Percentiles rank a stretch among this genome's conserved stretches.
Conservation (phyloP, 2,113 vertebrate species). For the Dipodomys ordii region DNA sequence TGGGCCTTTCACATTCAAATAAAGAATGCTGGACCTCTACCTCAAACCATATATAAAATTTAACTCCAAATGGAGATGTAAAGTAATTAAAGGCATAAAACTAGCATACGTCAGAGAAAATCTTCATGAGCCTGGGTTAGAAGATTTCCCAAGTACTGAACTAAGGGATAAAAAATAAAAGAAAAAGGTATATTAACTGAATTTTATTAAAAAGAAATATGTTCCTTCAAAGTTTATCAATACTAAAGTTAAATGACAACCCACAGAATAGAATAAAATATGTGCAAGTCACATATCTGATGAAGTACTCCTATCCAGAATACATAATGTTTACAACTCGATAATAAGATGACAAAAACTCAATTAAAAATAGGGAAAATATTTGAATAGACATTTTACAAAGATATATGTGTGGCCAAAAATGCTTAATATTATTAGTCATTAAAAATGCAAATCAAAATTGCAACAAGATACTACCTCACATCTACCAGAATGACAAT, state of each 20-base stretch:
- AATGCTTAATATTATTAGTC: background rate
- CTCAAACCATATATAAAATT: background rate
- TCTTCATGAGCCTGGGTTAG: background rate
- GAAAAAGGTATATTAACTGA: background rate
- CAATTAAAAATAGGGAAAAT: slow-evolving; percentile 26
- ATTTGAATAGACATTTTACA: slow-evolving; percentile 16
- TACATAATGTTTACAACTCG: background rate
- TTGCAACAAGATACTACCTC: background rate
- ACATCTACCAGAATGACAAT: background rate
- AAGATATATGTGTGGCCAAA: background rate
- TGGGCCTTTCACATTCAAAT: background rate
- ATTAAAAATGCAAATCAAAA: slow-evolving; percentile 47
- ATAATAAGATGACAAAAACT: background rate
- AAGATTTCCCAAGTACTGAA: background rate
- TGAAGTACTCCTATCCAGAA: background rate
- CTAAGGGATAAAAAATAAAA: background rate
- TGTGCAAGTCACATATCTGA: background rate
- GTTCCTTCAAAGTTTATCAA: background rate
- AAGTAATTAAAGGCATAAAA: background rate
- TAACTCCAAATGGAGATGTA: background rate
- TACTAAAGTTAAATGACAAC: slow-evolving; percentile 31
- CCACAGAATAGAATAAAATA: background rate
- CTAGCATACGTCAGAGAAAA: background rate
- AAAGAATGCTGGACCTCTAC: background rate
- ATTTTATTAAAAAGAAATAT: background rate